Base-by-base conservation (phyloP, 2,888 invertebrate genomes). In the Epistrophella euchroma region DNA sequence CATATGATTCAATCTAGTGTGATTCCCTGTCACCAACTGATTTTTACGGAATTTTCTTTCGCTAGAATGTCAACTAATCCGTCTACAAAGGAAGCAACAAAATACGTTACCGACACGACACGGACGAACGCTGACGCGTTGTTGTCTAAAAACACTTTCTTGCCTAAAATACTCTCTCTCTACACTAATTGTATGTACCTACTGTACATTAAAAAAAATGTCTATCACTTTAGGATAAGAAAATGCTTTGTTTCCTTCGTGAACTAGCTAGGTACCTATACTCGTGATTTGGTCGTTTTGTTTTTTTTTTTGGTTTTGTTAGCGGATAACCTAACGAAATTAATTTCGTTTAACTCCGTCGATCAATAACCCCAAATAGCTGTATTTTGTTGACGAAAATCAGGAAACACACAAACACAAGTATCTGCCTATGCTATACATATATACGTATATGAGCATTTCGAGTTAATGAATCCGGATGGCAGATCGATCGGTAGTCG, bases 1-100 rank as follows among this genome's bases (percentile, higher is more conserved):
- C 7, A 2, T n/a, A n/a, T 60, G 4, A 22, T 4, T 55, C 43
- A 35, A 64, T 25, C 45, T 64, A 9, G 50, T 66, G 64, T 71
- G 56, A 68, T 75, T 40, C 52, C 15, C 70, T 74, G 56, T 50
- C 75, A 25, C 37, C 52, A 37, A 50, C 17, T 43, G 22, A 75
- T 22, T 40, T 40, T 40, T 35, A 60, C 37, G 50, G 75, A 79
- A 75, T 71, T 75, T 78, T 72, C 64, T 75, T 76, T 79, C 75
- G 19, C 75, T 79, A 80, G 84, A 85, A 85, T 85, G 80, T 85
- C 84, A 85, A 85, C 79, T 72, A 72, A 85, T 68, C 79, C 75
- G 75, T 84, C 84, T 79, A 84, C 84, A 84, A 84, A 79, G 71
- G 70, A 68, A 78, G 50, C 0, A 45, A n/a, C 17, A 43, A 68